A percentile compares a stretch with the other conserved stretches of the same genome.
These are phyloP conservation scores for Drosophila lacertosa DNA, from an alignment of 1,140 invertebrate genomes.

Conservation along the genomic window DNA sequence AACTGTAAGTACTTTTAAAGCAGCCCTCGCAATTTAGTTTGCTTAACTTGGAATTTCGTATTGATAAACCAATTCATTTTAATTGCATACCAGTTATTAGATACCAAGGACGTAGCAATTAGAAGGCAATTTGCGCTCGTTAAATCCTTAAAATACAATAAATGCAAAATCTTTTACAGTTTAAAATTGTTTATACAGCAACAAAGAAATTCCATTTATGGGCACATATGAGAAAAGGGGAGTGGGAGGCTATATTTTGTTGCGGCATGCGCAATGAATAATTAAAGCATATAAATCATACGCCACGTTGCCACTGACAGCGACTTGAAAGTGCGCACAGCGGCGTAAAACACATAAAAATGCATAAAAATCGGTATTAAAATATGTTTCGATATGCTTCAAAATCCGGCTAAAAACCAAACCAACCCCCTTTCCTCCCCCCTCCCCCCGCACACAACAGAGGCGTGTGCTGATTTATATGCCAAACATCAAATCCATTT, in stretches of 20 bases:
- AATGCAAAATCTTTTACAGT: not conserved
- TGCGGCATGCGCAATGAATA: slow-evolving; percentile 66
- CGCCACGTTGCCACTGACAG: slow-evolving; percentile 54
- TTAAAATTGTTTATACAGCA: not conserved
- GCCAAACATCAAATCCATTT: slow-evolving; percentile 78
- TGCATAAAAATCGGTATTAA: slow-evolving; percentile 54
- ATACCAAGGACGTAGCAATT: slow-evolving; percentile 13
- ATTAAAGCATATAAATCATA: slow-evolving; percentile 79
- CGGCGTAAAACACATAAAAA: slow-evolving; percentile 65
- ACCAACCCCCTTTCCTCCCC: too few relatives aligned
- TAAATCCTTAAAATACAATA: not conserved
- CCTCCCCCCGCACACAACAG: too few relatives aligned
- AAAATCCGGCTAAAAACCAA: slow-evolving; percentile 48
- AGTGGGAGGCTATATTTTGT: too few relatives aligned
- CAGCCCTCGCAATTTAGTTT: not conserved
- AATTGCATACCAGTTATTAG: not conserved
- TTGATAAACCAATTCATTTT: not conserved
- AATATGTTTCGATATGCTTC: slow-evolving; percentile 54
- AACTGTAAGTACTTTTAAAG: not conserved
- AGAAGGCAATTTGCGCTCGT: slow-evolving; percentile 5
- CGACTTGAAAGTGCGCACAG: slow-evolving; percentile 69
- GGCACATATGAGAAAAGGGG: not conserved
- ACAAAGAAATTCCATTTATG: not conserved
- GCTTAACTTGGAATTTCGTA: not conserved
- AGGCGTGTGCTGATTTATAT: slow-evolving; percentile 67